Percentiles rank a stretch among this genome's conserved stretches.
Conservation (phyloP, 2,888 invertebrate genomes). For the Junonia oenone region DNA sequence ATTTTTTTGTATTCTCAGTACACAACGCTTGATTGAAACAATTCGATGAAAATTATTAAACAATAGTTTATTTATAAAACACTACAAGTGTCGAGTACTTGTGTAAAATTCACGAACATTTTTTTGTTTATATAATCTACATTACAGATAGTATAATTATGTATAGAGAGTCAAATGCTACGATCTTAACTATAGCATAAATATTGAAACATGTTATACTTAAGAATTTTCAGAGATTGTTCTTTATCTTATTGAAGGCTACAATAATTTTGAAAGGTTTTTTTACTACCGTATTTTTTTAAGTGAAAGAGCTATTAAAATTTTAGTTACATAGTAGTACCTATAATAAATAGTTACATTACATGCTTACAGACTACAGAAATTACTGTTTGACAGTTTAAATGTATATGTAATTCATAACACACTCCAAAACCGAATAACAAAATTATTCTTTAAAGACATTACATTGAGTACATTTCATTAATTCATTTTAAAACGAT, state of each 20-base stretch:
- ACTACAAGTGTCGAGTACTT: conserved; percentile 53
- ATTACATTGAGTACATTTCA: neutral
- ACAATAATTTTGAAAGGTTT: neutral
- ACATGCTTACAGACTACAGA: neutral
- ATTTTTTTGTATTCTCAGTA: too few relatives aligned
- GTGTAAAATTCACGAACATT: conserved; percentile 41
- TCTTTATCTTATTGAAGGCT: neutral
- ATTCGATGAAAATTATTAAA: conserved; percentile 40
- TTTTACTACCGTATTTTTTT: neutral
- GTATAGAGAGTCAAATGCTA: conserved; percentile 27
- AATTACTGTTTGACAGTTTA: neutral
- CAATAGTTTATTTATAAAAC: conserved; percentile 50
- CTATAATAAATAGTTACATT: neutral
- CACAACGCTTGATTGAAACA: too few relatives aligned
- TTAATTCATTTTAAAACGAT: too few relatives aligned
- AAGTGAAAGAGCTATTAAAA: neutral
- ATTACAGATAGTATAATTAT: conserved; percentile 37
- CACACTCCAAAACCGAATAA: neutral
- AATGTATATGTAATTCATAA: neutral
- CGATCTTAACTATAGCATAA: neutral
- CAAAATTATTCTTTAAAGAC: neutral
- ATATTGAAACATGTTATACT: neutral
- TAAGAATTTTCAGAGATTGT: neutral
- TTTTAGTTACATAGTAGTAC: neutral
- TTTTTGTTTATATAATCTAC: conserved; percentile 24